Base-by-base conservation (phyloP, 2,797 vertebrate species). In the Xerus rutilus region DNA sequence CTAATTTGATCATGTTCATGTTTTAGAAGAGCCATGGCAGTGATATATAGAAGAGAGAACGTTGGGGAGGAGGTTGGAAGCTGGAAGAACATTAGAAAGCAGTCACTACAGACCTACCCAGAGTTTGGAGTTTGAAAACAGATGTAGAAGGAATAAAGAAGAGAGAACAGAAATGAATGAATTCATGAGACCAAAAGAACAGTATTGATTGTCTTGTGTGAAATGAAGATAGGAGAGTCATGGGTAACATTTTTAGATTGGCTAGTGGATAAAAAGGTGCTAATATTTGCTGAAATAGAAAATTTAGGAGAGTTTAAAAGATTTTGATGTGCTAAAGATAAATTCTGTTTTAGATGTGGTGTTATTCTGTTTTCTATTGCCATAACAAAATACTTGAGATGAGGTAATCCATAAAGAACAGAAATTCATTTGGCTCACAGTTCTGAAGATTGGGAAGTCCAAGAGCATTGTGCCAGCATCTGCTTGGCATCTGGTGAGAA, bases 211-310 rank as follows among this genome's bases (percentile, higher is more conserved):
- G 52, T 79, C 64, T 72, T 69, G 76, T 54, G 25, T 12, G 54
- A 67, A 93, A 8, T 15, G 10, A 59, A 84, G 39, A 78, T 25
- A 65, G 28, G 45, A 49, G 62, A 62, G 47, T 73, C 81, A 13
- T 69, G 5, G 62, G 74, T 32, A 47, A 69, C 39, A 70, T 93
- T 83, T 94, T 39, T 84, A 84, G 21, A 54, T 70, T 64, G 62
- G 30, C 47, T 76, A 32, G 64, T 54, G 45, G 45, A 30, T 79
- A 84, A 52, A 52, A 62, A 79, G 67, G 35, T 35, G 43, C 32
- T 89, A 30, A 52, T 93, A 84, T 85, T 94, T 90, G 43, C 49
- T 17, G 3, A 85, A 85, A 94, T 45, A 52, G 69, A 52, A 83
- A 78, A 76, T 64, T 87, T 69, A 89, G 59, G 65, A 92, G 9